These are phyloP conservation scores for Schrankia costaestrigalis DNA, from an alignment of 2,888 invertebrate genomes.

Conservation along the genomic window DNA sequence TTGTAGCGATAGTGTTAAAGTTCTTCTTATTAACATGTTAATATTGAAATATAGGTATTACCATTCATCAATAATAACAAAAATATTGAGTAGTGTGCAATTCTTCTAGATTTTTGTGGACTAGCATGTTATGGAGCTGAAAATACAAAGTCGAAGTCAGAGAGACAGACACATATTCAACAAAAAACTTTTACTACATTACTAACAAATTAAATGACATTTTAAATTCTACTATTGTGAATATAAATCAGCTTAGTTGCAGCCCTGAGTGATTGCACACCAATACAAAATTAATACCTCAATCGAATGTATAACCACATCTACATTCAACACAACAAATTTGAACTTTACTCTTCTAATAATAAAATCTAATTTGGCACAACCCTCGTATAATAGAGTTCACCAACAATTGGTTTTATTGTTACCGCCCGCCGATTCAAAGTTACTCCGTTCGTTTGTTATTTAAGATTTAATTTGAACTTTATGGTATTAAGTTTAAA, in stretches of 20 bases:
- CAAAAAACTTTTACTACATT: no score
- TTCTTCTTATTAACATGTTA: no score
- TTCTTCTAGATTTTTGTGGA: no score
- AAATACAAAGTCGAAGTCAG: no score
- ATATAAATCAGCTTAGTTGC: slow-evolving; percentile 21
- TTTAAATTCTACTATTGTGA: no score
- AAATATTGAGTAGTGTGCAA: no score
- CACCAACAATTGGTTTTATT: slow-evolving; percentile 70
- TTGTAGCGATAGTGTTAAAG: no score
- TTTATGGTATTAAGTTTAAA: slow-evolving; percentile 25
- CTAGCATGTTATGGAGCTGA: background rate
- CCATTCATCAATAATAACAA: no score
- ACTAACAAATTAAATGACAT: no score
- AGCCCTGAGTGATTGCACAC: slow-evolving; percentile 56
- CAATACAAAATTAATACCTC: slow-evolving; percentile 69
- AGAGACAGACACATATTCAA: no score
- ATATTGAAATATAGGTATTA: no score
- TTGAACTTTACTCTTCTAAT: slow-evolving; percentile 29
- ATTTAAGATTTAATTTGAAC: slow-evolving; percentile 24
- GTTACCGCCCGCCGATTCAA: slow-evolving; percentile 74
- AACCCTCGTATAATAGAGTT: slow-evolving; percentile 42
- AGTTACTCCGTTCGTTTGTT: slow-evolving; percentile 45
- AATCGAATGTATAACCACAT: slow-evolving; percentile 54
- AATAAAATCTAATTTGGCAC: slow-evolving; percentile 35
- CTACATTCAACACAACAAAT: slow-evolving; percentile 38